phyloP scores from a whole-genome alignment of 2,113 vertebrate species.

The Apistogramma diplotaenia region DNA sequence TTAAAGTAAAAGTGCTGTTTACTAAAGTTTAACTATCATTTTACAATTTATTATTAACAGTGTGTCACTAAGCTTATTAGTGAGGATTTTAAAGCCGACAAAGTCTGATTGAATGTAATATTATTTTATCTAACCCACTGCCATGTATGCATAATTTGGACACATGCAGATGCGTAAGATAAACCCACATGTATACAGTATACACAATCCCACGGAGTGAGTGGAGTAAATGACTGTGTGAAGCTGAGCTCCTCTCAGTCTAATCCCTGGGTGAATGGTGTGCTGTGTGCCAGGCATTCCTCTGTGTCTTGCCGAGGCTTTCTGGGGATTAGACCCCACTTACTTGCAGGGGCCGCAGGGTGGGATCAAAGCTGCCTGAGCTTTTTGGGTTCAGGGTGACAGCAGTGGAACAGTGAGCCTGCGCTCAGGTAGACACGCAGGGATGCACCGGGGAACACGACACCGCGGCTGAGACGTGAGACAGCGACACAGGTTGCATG shows the following conservation, averaged over 20 bases:
- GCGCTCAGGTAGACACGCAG: conserved; percentile 43
- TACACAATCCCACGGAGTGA: conserved; percentile 27
- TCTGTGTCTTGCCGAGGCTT: conserved; percentile 70
- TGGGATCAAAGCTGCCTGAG: conserved; percentile 70
- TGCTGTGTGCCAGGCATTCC: conserved; percentile 76
- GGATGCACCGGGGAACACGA: conserved; percentile 48
- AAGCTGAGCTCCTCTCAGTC: conserved; percentile 53
- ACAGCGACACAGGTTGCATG: conserved; percentile 36
- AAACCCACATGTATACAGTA: conserved; percentile 1
- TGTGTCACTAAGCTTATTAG: conserved; percentile 7
- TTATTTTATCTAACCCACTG: neutral
- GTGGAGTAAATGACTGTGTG: conserved; percentile 59
- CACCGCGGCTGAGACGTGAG: conserved; percentile 43
- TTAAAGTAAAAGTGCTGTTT: neutral
- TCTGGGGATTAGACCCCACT: conserved; percentile 72
- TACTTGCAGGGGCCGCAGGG: conserved; percentile 64
- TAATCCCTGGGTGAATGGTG: conserved; percentile 75
- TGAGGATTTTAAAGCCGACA: neutral
- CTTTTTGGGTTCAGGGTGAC: conserved; percentile 42
- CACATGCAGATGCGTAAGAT: neutral
- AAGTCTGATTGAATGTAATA: neutral
- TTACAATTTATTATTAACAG: neutral
- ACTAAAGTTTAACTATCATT: neutral
- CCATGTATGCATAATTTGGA: conserved; percentile 14
- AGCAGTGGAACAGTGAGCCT: conserved; percentile 34